Evolutionary conservation across 2,888 invertebrate species (phyloP).

Genomic region (Chouioia cunea): DNA sequence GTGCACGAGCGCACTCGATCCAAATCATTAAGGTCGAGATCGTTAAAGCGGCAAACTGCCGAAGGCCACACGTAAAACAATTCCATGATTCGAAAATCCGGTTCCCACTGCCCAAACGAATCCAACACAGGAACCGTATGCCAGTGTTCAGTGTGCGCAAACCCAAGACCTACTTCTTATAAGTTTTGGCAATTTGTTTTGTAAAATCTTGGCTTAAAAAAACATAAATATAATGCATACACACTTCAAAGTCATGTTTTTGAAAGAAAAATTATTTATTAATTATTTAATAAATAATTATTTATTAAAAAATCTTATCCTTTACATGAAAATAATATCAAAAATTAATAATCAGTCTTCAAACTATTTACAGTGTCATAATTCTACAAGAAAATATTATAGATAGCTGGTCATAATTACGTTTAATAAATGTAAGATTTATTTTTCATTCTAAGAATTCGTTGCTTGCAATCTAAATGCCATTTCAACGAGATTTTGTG

Average conservation of each 20-base stretch:
- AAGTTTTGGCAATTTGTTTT: slow-evolving; percentile 55
- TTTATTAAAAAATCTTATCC: too few relatives aligned
- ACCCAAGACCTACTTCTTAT: slow-evolving; percentile 84
- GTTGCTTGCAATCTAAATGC: slow-evolving; percentile 72
- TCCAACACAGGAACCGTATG: slow-evolving; percentile 84
- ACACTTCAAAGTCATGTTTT: too few relatives aligned
- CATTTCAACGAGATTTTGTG: slow-evolving; percentile 90
- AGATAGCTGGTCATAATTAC: slow-evolving; percentile 1
- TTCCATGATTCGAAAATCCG: slow-evolving; percentile 97
- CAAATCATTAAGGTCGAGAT: slow-evolving; percentile 97
- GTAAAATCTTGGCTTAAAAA: slow-evolving; percentile 41
- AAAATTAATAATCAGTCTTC: background rate
- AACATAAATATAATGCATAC: slow-evolving; percentile 48
- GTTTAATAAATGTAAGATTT: slow-evolving; percentile 21
- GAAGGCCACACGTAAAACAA: slow-evolving; percentile 95
- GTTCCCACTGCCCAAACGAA: slow-evolving; percentile 92
- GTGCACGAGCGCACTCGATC: slow-evolving; percentile 97
- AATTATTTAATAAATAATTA: too few relatives aligned
- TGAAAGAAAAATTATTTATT: too few relatives aligned
- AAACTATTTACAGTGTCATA: background rate
- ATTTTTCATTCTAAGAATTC: slow-evolving; percentile 3
- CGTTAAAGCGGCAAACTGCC: slow-evolving; percentile 89
- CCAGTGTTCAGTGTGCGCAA: slow-evolving; percentile 86
- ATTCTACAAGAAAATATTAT: slow-evolving; percentile 6
- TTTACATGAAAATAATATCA: too few relatives aligned